Percentiles rank a stretch among this genome's conserved stretches.
Conservation (phyloP, 2,888 invertebrate species). For the Homarus gammarus region DNA sequence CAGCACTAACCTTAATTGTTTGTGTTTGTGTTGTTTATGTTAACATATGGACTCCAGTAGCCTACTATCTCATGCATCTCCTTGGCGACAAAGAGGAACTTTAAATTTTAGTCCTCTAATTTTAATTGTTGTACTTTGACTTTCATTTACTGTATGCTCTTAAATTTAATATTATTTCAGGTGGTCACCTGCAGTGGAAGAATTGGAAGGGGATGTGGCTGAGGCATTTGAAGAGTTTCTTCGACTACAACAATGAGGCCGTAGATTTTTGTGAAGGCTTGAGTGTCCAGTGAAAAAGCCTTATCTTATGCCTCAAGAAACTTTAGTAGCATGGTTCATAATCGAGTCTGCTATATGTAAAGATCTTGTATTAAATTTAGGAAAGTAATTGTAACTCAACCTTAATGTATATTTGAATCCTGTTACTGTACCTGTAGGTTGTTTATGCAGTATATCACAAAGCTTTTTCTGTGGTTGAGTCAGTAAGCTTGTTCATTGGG, state of each 20-base stretch:
- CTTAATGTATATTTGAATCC: conserved; percentile 28
- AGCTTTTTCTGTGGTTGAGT: conserved; percentile 46
- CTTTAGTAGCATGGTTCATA: conserved; percentile 7
- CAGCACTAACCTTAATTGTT: too few relatives aligned
- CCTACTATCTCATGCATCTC: neutral
- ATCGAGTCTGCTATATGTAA: conserved; percentile 7
- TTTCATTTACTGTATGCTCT: neutral
- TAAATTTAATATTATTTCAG: conserved; percentile 19
- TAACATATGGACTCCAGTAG: too few relatives aligned
- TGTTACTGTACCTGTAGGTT: conserved; percentile 37
- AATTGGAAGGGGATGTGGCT: conserved; percentile 66
- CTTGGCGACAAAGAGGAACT: neutral
- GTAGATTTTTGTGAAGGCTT: conserved; percentile 20
- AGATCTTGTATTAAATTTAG: conserved; percentile 34
- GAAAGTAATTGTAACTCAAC: conserved; percentile 18
- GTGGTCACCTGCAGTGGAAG: conserved; percentile 68
- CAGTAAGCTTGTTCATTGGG: conserved; percentile 23
- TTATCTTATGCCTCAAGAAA: conserved; percentile 14
- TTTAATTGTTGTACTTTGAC: too few relatives aligned
- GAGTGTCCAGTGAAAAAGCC: conserved; percentile 29
- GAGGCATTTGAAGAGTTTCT: conserved; percentile 71
- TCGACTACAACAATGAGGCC: conserved; percentile 61
- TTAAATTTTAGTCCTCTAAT: neutral
- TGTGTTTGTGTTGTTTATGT: too few relatives aligned
- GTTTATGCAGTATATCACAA: conserved; percentile 25